Base-by-base conservation (phyloP, 2,888 invertebrate species). In the Pemphredon lugubris region DNA sequence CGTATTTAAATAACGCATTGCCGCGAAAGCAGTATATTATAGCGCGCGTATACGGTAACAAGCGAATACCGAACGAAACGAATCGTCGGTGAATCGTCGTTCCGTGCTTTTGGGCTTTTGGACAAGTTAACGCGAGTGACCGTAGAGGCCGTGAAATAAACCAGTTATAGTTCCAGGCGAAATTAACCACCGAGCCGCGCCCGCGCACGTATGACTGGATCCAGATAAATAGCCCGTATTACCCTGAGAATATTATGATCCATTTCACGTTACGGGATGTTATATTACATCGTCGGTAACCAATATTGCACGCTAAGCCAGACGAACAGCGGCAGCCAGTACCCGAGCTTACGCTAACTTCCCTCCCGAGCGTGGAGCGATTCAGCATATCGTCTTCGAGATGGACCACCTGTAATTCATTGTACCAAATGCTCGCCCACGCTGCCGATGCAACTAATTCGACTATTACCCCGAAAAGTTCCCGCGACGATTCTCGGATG, bases 181-280 rank as follows among this genome's bases (percentile, higher is more conserved):
- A 83, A 83, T 83, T 84, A 83, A 80, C 72, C 80, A 68, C 51
- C n/a, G n/a, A n/a, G n/a, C n/a, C n/a, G n/a, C n/a, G n/a, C n/a
- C n/a, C 53, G 48, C 26, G 63, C 58, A 42, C 51, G 50, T 57
- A 65, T 69, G 45, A 59, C 73, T 44, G 69, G 76, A 86, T 82
- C 86, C 74, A 86, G 85, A 86, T 75, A 74, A 75, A 85, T 84
- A 70, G 76, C 77, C 60, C 65, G 74, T 70, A 81, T 85, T 84
- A 83, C 80, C 73, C 72, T 51, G 64, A 59, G 74, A 83, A 79
- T 79, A 82, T 84, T 86, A 84, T 84, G 84, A 84, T 84, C 84
- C 84, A 77, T 81, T 83, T 69, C 77, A 64, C 71, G 81, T 84
- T 84, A 85, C 79, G 81, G 80, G 79, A 82, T 76, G 81, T 82